A percentile compares a stretch with the other conserved stretches of the same genome.
Conservation (phyloP, 2,113 vertebrate genomes). For the Nyctibius bracteatus region DNA sequence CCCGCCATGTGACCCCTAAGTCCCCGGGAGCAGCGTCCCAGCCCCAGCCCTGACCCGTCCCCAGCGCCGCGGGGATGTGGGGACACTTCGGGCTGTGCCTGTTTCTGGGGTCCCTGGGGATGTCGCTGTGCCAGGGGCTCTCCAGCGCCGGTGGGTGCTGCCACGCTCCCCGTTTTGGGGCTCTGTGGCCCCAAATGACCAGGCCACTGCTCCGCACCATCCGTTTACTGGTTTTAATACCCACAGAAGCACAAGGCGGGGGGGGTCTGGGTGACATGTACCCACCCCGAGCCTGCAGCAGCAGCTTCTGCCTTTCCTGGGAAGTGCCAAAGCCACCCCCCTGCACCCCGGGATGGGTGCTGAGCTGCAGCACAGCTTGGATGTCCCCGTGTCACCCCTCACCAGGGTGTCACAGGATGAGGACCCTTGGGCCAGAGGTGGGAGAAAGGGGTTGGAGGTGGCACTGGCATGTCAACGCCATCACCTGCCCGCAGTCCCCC, state of each 20-base stretch:
- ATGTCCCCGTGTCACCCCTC: background rate
- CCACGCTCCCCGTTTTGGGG: accelerated
- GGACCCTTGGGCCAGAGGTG: background rate
- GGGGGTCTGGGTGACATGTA: accelerated
- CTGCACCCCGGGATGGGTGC: accelerated
- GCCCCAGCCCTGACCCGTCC: accelerated
- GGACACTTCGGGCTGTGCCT: background rate
- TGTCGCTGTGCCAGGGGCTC: background rate
- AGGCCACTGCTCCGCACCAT: background rate
- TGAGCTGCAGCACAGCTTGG: background rate
- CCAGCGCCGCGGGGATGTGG: accelerated
- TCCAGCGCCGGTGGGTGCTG: background rate
- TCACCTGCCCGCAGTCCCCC: accelerated
- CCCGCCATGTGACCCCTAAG: too few relatives aligned
- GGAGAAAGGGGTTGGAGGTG: background rate
- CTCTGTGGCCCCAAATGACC: background rate
- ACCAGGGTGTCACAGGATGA: background rate
- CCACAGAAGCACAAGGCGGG: background rate
- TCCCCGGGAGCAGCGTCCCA: background rate
- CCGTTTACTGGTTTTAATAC: background rate
- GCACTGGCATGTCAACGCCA: accelerated
- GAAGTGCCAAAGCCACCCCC: background rate
- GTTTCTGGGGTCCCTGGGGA: background rate
- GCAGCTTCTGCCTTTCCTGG: background rate
- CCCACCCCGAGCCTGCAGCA: background rate